These are phyloP conservation scores for Polyommatus icarus DNA, from an alignment of 2,888 invertebrate genomes.

Conservation along the genomic window DNA sequence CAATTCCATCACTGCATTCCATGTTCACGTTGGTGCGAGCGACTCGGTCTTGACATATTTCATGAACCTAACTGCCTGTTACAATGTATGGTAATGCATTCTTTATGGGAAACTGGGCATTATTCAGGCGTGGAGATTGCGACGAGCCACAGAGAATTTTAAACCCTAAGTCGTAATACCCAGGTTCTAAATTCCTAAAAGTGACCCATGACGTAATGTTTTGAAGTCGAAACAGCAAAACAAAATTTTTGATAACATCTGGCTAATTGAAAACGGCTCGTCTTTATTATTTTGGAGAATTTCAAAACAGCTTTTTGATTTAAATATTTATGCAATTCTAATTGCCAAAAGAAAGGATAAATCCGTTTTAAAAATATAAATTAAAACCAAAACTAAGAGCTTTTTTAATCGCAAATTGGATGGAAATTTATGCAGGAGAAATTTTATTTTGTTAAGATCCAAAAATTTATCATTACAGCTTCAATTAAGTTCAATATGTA, in stretches of 20 bases:
- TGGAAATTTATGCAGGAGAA: no score
- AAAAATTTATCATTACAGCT: no score
- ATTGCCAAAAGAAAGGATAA: neutral
- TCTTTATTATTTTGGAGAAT: neutral
- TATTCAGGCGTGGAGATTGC: conserved; percentile 67
- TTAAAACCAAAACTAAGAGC: neutral
- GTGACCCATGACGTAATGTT: neutral
- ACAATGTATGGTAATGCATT: conserved; percentile 64
- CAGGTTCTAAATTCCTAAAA: neutral
- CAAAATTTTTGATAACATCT: conserved; percentile 25
- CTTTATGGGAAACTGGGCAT: conserved; percentile 62
- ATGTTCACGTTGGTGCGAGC: conserved; percentile 57
- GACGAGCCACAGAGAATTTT: conserved; percentile 57
- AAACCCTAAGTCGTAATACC: neutral
- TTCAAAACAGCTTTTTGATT: neutral
- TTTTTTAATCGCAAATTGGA: no score
- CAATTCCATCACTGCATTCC: conserved; percentile 80
- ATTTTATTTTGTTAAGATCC: no score
- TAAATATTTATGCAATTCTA: neutral
- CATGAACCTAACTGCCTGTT: conserved; percentile 45
- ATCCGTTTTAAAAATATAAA: neutral
- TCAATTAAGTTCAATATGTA: no score
- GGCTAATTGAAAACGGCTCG: conserved; percentile 18
- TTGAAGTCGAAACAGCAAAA: neutral
- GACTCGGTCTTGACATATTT: conserved; percentile 57